Evolutionary conservation across 2,797 vertebrate genomes (phyloP).

Genomic region (Natrix natrix): DNA sequence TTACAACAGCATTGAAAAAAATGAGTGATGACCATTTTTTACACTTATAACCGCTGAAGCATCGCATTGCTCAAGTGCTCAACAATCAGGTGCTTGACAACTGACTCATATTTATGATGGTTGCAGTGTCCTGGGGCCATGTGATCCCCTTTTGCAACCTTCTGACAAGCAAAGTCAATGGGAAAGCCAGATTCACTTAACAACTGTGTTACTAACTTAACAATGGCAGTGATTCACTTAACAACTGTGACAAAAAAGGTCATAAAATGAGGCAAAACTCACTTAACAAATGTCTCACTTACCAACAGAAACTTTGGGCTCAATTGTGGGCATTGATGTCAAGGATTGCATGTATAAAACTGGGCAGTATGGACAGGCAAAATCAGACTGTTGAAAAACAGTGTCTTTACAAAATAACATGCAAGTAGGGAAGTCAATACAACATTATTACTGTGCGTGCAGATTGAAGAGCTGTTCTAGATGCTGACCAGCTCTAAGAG

Average conservation of each 20-base stretch:
- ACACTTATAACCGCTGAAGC: not conserved
- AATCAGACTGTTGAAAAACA: not conserved
- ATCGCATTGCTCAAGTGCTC: not conserved
- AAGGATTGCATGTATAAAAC: not conserved
- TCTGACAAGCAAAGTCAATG: not conserved
- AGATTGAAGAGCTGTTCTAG: not conserved
- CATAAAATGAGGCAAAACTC: not conserved
- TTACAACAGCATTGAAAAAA: not conserved
- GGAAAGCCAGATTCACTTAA: not conserved
- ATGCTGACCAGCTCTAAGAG: not conserved
- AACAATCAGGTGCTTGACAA: not conserved
- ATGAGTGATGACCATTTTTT: not conserved
- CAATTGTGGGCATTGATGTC: not conserved
- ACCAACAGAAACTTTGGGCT: not conserved
- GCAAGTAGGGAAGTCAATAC: not conserved
- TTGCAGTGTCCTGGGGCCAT: not conserved
- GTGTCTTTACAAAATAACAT: not conserved
- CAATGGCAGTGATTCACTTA: not conserved
- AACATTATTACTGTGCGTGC: not conserved
- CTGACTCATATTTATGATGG: not conserved
- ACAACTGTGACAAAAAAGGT: not conserved
- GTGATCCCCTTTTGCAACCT: not conserved
- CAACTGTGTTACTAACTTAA: not conserved
- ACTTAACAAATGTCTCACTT: not conserved
- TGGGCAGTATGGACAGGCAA: not conserved